These are phyloP conservation scores for Pangasius djambal DNA, from an alignment of 2,797 vertebrate genomes.

Conservation along the genomic window DNA sequence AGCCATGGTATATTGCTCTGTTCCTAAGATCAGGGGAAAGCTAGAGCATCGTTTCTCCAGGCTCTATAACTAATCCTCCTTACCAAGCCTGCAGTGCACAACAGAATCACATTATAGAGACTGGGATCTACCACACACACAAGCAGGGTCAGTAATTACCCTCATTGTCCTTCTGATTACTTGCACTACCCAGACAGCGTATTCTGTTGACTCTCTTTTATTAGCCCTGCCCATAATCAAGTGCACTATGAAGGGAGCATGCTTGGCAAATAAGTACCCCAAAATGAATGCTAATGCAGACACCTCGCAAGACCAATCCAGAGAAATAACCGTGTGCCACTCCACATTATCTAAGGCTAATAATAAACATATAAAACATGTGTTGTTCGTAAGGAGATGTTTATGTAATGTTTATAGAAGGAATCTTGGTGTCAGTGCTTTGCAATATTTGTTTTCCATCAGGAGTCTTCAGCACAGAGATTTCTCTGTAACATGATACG, in stretches of 20 bases:
- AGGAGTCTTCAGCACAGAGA: neutral
- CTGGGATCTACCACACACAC: slow-evolving; percentile 37
- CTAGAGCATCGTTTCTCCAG: slow-evolving; percentile 1
- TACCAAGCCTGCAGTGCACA: neutral
- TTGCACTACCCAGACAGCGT: slow-evolving; percentile 42
- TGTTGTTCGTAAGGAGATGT: neutral
- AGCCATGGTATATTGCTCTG: neutral
- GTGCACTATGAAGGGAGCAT: slow-evolving; percentile 50
- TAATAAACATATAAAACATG: neutral
- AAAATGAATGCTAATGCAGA: neutral
- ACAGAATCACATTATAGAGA: slow-evolving; percentile 13
- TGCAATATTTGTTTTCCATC: neutral
- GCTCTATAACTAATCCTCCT: neutral
- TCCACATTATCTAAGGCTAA: neutral
- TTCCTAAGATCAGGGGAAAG: neutral
- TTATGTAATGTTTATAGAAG: neutral
- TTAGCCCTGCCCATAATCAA: slow-evolving; percentile 43
- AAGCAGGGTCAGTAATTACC: slow-evolving; percentile 49
- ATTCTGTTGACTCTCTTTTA: slow-evolving; percentile 34
- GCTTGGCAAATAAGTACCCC: slow-evolving; percentile 41
- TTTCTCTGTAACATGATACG: neutral
- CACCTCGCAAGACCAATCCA: neutral
- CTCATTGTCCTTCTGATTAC: slow-evolving; percentile 51
- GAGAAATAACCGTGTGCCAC: neutral
- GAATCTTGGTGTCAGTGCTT: neutral